Evolutionary conservation across 2,888 invertebrate genomes (phyloP), one percentile per base, ranked within the genome.

Genomic region (Phengaris arion): DNA sequence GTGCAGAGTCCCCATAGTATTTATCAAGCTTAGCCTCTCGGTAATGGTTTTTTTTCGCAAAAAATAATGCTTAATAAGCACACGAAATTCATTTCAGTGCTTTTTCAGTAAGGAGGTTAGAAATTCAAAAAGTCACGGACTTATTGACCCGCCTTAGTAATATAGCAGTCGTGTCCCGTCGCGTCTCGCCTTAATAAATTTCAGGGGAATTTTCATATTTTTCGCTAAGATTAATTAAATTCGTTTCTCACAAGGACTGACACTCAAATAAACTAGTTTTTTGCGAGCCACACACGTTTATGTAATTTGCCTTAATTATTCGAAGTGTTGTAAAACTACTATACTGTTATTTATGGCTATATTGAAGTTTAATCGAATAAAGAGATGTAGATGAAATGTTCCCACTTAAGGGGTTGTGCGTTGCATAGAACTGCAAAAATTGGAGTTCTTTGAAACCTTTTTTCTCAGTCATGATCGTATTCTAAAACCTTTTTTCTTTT

Each of bases 111-210:
- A n/a, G n/a, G n/a, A n/a, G n/a, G n/a, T n/a, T n/a, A n/a, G n/a
- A n/a, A n/a, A n/a, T n/a, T n/a, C n/a, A n/a, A n/a, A n/a, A n/a
- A n/a, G n/a, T n/a, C n/a, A n/a, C n/a, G n/a, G n/a, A n/a, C n/a
- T n/a, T n/a, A n/a, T n/a, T n/a, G n/a, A n/a, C n/a, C n/a, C n/a
- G n/a, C n/a, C n/a, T n/a, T n/a, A n/a, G n/a, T 45, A 64, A 52
- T 52, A 52, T 1, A 9, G 12, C 35, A 64, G 35, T 64, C 15
- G 10, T 15, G 64, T 64, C 64, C 45, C 64, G 64, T 64, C 13
- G 64, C 64, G 64, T 45, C 64, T 64, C 12, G 64, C 45, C 64
- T 64, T 64, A 64, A 64, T 35, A 52, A 52, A 10, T 64, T 64
- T 64, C 12, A 35, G 35, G 7, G 12, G 6, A 45, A 45, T 35